Evolutionary conservation across 2,797 vertebrate genomes (phyloP), one percentile per base, ranked within the genome.

Genomic region (Enteromius treurensis): DNA sequence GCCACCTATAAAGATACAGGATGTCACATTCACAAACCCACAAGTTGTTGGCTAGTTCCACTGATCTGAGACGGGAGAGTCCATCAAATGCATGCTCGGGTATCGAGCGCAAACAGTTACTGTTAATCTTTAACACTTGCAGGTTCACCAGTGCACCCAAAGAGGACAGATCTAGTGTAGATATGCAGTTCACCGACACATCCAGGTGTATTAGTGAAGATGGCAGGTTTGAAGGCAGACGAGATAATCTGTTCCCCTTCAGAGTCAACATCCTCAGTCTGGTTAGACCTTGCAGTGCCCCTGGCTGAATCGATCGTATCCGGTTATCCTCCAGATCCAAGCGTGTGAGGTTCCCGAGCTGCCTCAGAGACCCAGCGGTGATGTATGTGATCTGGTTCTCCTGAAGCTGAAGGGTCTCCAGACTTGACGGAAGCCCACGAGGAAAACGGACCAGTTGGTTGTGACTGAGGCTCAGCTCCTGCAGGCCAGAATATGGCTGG

Each of bases 11-110:
- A 3, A 95, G 91, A 83, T 96, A 95, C 85, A 95, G 47, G 42
- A 95, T 95, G 83, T 94, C 91, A 70, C 95, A 96, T 86, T 95
- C 92, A 0, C 95, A 96, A 78, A 90, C 91, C 95, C 95, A 96
- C 53, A 92, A 89, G 88, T 95, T 95, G 90, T 94, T 85, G 40
- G 88, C 85, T 58, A 95, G 92, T 75, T 93, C 91, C 51, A 95
- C 89, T 0, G 93, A 92, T 21, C 87, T 85, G 42, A 96, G 94
- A 0, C 21, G 91, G 0, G 88, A 87, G 69, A 95, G 86, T 62
- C 89, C 23, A 74, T 95, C 94, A 6, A 95, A 95, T 49, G 92
- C 91, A 0, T 55, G 90, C 42, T 95, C 94, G 0, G 94, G 94
- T 75, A 96, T 92, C 0, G 93, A 93, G 8, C 90, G 93, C 64